Evolutionary conservation across 2,888 invertebrate species (phyloP).

Genomic region (Morinoia aosen): DNA sequence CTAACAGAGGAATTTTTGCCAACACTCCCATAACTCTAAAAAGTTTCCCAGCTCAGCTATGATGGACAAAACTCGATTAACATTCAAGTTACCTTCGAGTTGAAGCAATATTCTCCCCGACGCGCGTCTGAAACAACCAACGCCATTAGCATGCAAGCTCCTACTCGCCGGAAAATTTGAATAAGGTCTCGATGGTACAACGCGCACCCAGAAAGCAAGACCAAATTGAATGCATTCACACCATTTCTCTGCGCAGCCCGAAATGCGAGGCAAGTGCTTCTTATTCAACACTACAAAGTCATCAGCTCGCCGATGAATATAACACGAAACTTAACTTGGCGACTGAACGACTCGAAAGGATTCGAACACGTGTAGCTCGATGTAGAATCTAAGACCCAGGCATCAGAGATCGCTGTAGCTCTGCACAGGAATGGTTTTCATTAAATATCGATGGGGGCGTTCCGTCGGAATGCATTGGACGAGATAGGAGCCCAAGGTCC

Average conservation of each 20-base stretch:
- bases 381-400: neutral
- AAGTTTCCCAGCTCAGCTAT: neutral
- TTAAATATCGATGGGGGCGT: slow-evolving; percentile 41
- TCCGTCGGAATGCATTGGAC: neutral
- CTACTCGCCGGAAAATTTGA: neutral
- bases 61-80: neutral
- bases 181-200: neutral
- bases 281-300: neutral
- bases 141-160: neutral
- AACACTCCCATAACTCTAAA: neutral
- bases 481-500: neutral
- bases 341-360: neutral
- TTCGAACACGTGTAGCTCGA: neutral
- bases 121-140: neutral
- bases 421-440: slow-evolving; percentile 24
- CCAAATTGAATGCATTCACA: neutral
- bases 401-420: slow-evolving; percentile 6
- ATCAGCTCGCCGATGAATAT: neutral
- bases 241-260: neutral
- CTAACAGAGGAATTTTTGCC: too few relatives aligned
- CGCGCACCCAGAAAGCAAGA: neutral
- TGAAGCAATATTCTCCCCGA: neutral
- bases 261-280: neutral
- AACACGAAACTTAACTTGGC: neutral
- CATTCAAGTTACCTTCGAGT: neutral